These are phyloP conservation scores for Rhizoglyphus robini DNA, from an alignment of 1,140 invertebrate species.

Conservation along the genomic window DNA sequence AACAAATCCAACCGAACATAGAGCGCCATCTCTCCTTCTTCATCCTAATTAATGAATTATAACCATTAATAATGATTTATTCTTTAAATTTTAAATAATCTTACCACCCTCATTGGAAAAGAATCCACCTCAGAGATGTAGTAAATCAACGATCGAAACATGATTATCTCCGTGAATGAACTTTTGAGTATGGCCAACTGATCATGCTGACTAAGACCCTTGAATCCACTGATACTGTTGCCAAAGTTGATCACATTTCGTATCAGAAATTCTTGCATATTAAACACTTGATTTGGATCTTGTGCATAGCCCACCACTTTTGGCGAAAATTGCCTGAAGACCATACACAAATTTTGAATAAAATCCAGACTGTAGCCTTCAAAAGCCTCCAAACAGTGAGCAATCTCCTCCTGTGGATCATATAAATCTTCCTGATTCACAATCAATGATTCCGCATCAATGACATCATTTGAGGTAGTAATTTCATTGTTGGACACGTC, in stretches of 20 bases:
- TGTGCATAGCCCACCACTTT: neutral
- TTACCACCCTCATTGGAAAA: slow-evolving; percentile 42
- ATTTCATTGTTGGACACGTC: neutral
- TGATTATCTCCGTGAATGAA: slow-evolving; percentile 79
- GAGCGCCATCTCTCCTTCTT: neutral
- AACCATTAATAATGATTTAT: no score
- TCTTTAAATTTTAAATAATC: no score
- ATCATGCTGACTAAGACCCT: slow-evolving; percentile 77
- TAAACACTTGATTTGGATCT: slow-evolving; percentile 59
- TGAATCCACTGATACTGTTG: slow-evolving; percentile 72
- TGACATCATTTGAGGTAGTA: no score
- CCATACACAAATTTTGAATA: neutral
- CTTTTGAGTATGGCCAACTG: slow-evolving; percentile 77
- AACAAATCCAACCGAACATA: neutral
- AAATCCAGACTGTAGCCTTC: neutral
- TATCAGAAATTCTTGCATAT: slow-evolving; percentile 77
- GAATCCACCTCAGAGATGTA: slow-evolving; percentile 67
- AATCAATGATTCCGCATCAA: no score
- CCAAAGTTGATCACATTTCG: slow-evolving; percentile 76
- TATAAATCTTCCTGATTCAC: no score
- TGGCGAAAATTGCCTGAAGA: neutral
- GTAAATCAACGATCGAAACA: slow-evolving; percentile 68
- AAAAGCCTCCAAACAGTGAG: no score
- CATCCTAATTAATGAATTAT: no score
- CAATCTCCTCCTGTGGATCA: no score